Base-by-base conservation (phyloP, 2,797 vertebrate species). In the Simalia tracyae region DNA sequence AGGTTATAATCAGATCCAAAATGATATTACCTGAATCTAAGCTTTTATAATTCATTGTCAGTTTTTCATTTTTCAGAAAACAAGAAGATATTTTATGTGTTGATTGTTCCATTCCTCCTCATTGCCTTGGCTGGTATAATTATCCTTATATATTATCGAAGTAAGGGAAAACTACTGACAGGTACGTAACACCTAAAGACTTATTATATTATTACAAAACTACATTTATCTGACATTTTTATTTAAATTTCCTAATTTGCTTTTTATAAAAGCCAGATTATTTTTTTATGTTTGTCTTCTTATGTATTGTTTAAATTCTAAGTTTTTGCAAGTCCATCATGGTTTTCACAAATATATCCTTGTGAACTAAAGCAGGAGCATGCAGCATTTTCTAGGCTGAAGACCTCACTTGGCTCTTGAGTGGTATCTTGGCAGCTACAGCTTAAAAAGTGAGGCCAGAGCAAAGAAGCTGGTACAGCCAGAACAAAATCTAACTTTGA, bases 161-260 rank as follows among this genome's bases (percentile, higher is more conserved):
- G 97, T 42, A 96, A 97, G 81, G 97, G 97, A n/a, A 98, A 98
- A 92, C 92, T 95, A 6, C 91, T 98, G 56, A 97, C 97, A 97
- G 97, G 98, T 98, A 98, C 0, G 61, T 90, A 60, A 60, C 36
- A 88, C 89, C 86, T 95, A 1, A 7, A 19, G 12, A 12, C 72
- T 26, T 59, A 17, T 92, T 24, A 6, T 56, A 19, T 57, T 81
- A 56, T 89, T 61, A 57, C 72, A 87, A 89, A 93, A 0, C n/a
- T 84, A 2, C 2, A 0, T 86, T 54, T 17, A 60, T 28, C n/a
- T 59, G 14, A 4, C 4, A 4, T 42, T 94, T 89, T 57, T 81
- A 12, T 56, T 57, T 50, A 60, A 89, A 56, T 57, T 42, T 76
- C 64, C 42, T 85, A n/a, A 86, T 86, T 31, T 22, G 26, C 22